These are phyloP conservation scores for Cynoglossus semilaevis DNA, from an alignment of 2,113 vertebrate genomes.

Conservation along the genomic window DNA sequence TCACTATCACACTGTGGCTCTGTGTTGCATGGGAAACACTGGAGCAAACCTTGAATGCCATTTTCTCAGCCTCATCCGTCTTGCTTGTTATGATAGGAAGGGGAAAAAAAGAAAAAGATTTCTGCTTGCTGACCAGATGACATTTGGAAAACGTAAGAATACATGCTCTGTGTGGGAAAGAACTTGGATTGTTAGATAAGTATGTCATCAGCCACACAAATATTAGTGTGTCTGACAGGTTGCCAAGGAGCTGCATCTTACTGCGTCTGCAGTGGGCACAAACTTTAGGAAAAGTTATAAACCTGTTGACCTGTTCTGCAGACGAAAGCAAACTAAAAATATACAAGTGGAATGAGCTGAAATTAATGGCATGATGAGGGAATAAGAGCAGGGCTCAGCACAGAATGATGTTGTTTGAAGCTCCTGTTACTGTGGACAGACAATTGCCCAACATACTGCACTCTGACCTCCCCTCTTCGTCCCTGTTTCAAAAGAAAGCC, in stretches of 20 bases:
- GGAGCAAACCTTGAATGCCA: conserved; percentile 35
- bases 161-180: conserved; percentile 74
- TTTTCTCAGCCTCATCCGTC: conserved; percentile 65
- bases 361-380: background rate
- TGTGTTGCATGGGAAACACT: conserved; percentile 42
- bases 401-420: no score
- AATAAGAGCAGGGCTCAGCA: no score
- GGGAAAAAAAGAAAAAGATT: conserved; percentile 53
- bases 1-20: conserved; percentile 27
- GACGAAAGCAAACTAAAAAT: conserved; percentile 3
- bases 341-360: conserved; percentile 10
- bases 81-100: conserved; percentile 62
- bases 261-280: conserved; percentile 56
- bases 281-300: conserved; percentile 44
- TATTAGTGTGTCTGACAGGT: conserved; percentile 56
- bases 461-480: no score
- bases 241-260: conserved; percentile 54
- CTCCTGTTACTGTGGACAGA: no score
- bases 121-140: conserved; percentile 58
- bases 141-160: conserved; percentile 67
- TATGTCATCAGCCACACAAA: conserved; percentile 66
- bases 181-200: conserved; percentile 62
- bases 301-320: conserved; percentile 32
- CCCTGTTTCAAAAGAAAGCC: no score
- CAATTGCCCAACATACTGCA: no score